phyloP scores from a whole-genome alignment of 1,140 invertebrate species.

The Heliconius hermathena region DNA sequence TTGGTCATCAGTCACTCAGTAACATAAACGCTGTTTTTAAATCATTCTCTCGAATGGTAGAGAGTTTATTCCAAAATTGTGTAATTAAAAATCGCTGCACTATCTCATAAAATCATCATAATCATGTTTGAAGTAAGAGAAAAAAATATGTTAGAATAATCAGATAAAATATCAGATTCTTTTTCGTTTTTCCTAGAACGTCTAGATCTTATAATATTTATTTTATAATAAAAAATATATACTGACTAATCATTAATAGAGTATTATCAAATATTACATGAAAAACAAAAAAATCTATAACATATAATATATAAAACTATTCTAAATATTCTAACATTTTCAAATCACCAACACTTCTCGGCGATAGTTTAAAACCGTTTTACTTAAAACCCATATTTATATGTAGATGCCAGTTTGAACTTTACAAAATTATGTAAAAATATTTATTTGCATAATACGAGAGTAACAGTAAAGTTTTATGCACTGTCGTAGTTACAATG shows the following conservation, averaged over 20 bases:
- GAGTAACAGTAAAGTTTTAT: slow-evolving; percentile 10
- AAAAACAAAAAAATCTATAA: not conserved
- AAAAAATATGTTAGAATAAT: no score
- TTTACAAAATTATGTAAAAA: slow-evolving; percentile 8
- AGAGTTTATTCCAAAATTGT: no score
- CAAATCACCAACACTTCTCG: not conserved
- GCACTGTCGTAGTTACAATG: not conserved
- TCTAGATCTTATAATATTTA: no score
- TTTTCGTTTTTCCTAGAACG: no score
- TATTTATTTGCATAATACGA: slow-evolving; percentile 10
- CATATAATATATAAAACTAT: not conserved
- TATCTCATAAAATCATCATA: no score
- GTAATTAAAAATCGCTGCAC: no score
- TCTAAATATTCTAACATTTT: not conserved
- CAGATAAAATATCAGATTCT: no score
- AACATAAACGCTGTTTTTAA: no score
- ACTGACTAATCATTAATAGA: not conserved
- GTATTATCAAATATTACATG: not conserved
- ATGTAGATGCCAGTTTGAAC: not conserved
- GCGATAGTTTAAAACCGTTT: not conserved
- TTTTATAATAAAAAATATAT: no score
- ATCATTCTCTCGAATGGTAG: no score
- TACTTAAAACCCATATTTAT: slow-evolving; percentile 9
- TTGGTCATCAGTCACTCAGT: no score
- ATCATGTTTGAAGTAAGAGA: no score